Conservation (phyloP, 2,888 invertebrate genomes). For the Lepidonotus clava region DNA sequence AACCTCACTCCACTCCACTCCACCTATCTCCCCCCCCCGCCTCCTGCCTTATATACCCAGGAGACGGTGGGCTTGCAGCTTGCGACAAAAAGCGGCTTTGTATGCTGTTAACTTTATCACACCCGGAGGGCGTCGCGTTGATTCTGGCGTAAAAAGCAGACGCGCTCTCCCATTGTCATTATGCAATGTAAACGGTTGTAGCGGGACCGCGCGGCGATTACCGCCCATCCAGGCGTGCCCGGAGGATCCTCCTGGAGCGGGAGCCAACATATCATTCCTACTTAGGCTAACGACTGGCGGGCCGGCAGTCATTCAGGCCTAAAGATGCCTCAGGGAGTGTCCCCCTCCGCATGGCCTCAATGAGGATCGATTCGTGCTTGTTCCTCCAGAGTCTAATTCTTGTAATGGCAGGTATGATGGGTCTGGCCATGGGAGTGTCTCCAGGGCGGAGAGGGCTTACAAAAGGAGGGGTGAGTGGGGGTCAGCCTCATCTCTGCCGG, state of each 20-base stretch:
- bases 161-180: conserved; percentile 20
- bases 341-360: background rate
- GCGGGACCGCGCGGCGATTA: conserved; percentile 5
- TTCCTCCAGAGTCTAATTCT: background rate
- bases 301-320: conserved; percentile 34
- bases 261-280: conserved; percentile 25
- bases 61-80: too few relatives aligned
- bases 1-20: background rate
- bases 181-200: conserved; percentile 44
- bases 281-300: conserved; percentile 34
- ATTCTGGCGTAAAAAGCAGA: conserved; percentile 22
- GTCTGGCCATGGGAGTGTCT: too few relatives aligned
- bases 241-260: background rate
- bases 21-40: background rate
- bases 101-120: background rate
- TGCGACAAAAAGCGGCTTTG: background rate
- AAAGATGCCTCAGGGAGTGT: conserved; percentile 11
- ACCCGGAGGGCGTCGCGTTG: background rate
- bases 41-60: background rate
- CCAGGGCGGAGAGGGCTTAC: too few relatives aligned
- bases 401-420: conserved; percentile 39
- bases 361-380: background rate
- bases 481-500: too few relatives aligned
- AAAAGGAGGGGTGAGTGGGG: too few relatives aligned
- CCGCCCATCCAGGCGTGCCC: background rate